These are phyloP conservation scores for Chlamydotis undulata DNA, from an alignment of 2,113 vertebrate genomes.

Conservation along the genomic window DNA sequence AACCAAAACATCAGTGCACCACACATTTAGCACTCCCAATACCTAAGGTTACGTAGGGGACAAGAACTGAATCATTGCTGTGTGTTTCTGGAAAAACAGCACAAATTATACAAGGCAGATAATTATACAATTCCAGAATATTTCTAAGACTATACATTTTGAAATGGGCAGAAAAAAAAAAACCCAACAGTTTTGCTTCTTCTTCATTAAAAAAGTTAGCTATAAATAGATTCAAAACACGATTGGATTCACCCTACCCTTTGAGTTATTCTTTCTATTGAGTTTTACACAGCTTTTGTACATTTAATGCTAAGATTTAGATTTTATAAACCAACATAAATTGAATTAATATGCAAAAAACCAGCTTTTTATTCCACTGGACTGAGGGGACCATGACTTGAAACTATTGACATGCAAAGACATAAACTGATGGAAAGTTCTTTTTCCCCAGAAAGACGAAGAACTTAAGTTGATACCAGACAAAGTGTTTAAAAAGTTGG, in stretches of 20 bases:
- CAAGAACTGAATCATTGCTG: conserved; percentile 13
- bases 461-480: neutral
- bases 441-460: neutral
- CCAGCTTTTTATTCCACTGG: neutral
- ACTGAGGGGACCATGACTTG: neutral
- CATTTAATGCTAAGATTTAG: neutral
- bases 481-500: neutral
- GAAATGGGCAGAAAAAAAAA: neutral
- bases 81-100: neutral
- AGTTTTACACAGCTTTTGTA: neutral
- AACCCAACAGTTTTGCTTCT: neutral
- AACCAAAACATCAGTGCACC: conserved; percentile 71
- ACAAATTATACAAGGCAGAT: neutral
- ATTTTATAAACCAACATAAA: neutral
- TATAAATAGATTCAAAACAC: neutral
- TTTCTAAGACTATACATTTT: neutral
- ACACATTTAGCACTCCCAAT: conserved; percentile 62
- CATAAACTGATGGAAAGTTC: fast-evolving
- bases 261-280: neutral
- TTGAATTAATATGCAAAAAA: neutral
- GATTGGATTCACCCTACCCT: neutral
- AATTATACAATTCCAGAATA: neutral
- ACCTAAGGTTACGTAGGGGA: conserved; percentile 73
- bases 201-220: neutral
- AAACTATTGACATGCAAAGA: neutral